phyloP scores from a whole-genome alignment of 2,888 invertebrate genomes.

The Scaptomyza reducta region DNA sequence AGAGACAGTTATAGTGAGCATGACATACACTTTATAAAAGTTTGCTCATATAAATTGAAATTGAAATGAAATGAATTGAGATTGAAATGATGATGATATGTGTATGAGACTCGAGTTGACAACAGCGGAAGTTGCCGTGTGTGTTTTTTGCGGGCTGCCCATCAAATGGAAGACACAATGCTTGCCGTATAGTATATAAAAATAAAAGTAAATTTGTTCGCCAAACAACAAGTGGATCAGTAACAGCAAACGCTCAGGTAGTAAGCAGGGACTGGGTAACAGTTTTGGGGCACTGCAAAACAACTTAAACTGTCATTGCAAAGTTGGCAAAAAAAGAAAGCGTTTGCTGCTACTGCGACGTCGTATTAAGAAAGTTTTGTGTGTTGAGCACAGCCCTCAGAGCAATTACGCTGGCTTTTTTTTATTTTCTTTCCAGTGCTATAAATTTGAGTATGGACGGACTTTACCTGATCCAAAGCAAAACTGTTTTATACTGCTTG shows the following conservation, averaged over 20 bases:
- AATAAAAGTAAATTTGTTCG: conserved; percentile 56
- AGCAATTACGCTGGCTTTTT: conserved; percentile 66
- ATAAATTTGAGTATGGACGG: conserved; percentile 53
- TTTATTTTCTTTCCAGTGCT: conserved; percentile 37
- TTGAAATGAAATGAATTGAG: conserved; percentile 69
- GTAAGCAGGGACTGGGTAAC: conserved; percentile 2
- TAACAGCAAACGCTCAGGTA: conserved; percentile 1
- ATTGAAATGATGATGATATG: conserved; percentile 66
- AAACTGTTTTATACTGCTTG: conserved; percentile 1
- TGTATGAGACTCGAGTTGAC: conserved; percentile 55
- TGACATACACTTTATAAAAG: conserved; percentile 79
- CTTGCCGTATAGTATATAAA: conserved; percentile 7
- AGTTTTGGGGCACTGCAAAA: conserved; percentile 47
- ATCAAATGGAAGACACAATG: conserved; percentile 44
- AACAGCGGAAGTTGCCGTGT: conserved; percentile 44
- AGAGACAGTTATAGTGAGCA: conserved; percentile 45
- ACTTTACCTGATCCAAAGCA: conserved; percentile 23
- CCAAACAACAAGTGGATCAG: conserved; percentile 73
- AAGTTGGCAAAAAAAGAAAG: conserved; percentile 58
- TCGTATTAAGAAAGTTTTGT: conserved; percentile 73
- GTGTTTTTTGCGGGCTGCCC: conserved; percentile 29
- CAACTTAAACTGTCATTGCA: conserved; percentile 78
- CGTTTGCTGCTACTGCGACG: conserved; percentile 45
- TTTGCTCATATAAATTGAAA: conserved; percentile 79
- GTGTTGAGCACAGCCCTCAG: conserved; percentile 39